Evolutionary conservation across 2,797 vertebrate species (phyloP).

Genomic region (Tinamus major): DNA sequence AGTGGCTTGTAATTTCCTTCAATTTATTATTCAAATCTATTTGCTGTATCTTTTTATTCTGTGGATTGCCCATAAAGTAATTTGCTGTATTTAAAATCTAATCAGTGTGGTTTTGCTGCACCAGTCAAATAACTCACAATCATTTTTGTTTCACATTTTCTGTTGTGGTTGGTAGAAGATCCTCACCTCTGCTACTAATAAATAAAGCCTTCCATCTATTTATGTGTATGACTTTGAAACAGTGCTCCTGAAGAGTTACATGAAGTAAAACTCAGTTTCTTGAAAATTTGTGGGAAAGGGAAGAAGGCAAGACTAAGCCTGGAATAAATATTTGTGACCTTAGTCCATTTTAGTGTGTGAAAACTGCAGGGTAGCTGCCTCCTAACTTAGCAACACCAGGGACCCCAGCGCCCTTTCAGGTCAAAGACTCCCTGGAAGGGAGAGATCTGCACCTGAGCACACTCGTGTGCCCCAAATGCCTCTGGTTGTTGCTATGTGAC

Average conservation of each 20-base stretch:
- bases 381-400: neutral
- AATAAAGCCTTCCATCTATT: neutral
- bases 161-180: neutral
- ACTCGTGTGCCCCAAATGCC: accelerated
- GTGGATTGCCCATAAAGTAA: neutral
- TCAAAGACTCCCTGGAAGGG: neutral
- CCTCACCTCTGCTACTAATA: neutral
- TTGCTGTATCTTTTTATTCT: neutral
- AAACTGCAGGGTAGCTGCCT: neutral
- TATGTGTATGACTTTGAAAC: neutral
- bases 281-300: neutral
- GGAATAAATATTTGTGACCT: neutral
- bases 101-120: neutral
- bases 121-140: neutral
- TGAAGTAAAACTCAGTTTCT: neutral
- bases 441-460: neutral
- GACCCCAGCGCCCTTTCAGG: neutral
- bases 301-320: neutral
- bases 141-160: neutral
- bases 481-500: neutral
- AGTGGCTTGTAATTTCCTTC: neutral
- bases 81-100: neutral
- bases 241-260: neutral
- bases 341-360: neutral
- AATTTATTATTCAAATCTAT: conserved; percentile 1